phyloP scores from a whole-genome alignment of 2,797 vertebrate species.

The Morus bassanus region DNA sequence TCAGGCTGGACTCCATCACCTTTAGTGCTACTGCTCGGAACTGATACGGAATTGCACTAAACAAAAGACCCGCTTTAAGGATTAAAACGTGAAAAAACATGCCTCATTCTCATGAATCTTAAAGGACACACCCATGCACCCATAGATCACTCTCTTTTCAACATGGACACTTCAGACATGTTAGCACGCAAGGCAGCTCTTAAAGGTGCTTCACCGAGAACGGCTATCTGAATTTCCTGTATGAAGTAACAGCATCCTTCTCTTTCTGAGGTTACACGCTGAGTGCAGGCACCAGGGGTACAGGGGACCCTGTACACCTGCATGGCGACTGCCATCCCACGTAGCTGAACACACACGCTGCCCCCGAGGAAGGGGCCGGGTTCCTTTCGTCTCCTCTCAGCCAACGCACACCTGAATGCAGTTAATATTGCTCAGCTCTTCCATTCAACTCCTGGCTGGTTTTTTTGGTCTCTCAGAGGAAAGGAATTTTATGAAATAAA shows the following conservation, averaged over 20 bases:
- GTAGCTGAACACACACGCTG: background rate
- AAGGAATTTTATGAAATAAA: slow-evolving; percentile 53
- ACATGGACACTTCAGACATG: background rate
- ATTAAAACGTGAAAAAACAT: background rate
- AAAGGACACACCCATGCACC: background rate
- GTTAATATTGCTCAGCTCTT: slow-evolving; percentile 29
- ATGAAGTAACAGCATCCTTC: background rate
- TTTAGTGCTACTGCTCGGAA: background rate
- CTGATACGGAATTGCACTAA: background rate
- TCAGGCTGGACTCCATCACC: background rate
- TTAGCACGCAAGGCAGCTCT: background rate
- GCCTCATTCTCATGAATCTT: background rate
- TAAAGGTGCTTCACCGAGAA: background rate
- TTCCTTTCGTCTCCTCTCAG: background rate
- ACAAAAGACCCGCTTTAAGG: background rate
- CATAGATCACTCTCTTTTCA: background rate
- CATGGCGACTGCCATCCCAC: accelerated
- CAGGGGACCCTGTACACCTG: background rate
- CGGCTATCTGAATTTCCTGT: background rate
- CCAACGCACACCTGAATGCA: slow-evolving; percentile 36
- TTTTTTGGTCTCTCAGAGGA: background rate
- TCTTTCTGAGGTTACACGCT: background rate
- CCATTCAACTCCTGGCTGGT: background rate
- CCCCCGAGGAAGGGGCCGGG: background rate
- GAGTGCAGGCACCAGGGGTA: background rate